These are phyloP conservation scores for Drosophila mayri DNA, from an alignment of 1,140 invertebrate genomes.

Conservation along the genomic window DNA sequence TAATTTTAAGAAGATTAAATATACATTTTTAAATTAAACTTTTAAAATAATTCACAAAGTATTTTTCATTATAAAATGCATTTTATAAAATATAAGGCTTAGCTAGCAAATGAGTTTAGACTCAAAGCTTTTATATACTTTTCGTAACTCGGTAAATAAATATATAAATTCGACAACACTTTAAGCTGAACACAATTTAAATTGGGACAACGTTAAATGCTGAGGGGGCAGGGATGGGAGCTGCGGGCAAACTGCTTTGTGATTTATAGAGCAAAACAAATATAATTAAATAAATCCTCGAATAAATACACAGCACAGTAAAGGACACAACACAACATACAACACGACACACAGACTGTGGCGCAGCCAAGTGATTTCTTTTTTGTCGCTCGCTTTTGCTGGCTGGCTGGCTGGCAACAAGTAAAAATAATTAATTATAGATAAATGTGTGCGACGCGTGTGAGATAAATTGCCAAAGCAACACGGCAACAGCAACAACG, in stretches of 20 bases:
- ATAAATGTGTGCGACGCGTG: constrained; percentile 74
- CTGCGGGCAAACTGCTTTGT: constrained; percentile 38
- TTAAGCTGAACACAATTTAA: constrained; percentile 28
- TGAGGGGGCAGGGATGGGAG: neutral
- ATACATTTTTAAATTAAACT: neutral
- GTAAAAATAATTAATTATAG: constrained; percentile 83
- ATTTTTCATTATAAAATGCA: neutral
- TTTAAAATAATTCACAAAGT: neutral
- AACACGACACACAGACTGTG: constrained; percentile 7
- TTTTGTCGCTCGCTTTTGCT: constrained; percentile 48
- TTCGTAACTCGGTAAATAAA: neutral
- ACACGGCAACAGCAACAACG: constrained; percentile 27
- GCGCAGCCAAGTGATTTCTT: constrained; percentile 56
- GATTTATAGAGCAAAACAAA: constrained; percentile 50
- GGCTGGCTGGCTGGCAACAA: constrained; percentile 63
- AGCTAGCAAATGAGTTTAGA: constrained; percentile 1
- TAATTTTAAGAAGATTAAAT: neutral
- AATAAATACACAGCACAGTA: constrained; percentile 32
- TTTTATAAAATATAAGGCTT: neutral
- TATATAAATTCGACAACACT: constrained; percentile 10
- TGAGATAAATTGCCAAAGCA: constrained; percentile 61
- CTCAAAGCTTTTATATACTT: neutral
- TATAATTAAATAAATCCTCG: constrained; percentile 60
- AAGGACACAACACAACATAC: constrained; percentile 8
- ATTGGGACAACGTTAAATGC: constrained; percentile 16